Conservation (phyloP, 2,888 invertebrate genomes). For the Drosophila paracracens region DNA sequence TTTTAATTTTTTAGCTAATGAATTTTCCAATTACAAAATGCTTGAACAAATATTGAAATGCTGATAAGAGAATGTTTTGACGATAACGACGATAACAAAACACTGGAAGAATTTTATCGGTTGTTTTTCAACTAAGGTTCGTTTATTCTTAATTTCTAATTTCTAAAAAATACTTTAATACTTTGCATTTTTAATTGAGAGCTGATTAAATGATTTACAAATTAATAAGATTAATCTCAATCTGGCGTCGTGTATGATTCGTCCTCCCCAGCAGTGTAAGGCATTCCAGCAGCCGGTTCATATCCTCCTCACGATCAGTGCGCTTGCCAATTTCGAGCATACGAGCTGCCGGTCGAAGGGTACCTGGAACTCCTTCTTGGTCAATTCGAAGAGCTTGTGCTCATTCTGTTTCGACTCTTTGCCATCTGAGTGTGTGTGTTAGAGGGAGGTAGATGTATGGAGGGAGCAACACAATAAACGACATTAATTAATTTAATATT, state of each 20-base stretch:
- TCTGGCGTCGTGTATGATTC: slow-evolving; percentile 31
- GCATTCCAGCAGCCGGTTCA: slow-evolving; percentile 92
- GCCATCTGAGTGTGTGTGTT: slow-evolving; percentile 16
- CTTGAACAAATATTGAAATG: neutral
- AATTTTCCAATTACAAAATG: neutral
- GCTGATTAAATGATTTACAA: no score
- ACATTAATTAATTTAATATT: slow-evolving; percentile 31
- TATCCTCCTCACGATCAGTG: slow-evolving; percentile 90
- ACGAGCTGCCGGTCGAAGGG: slow-evolving; percentile 91
- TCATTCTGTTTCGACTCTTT: neutral
- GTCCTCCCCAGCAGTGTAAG: slow-evolving; percentile 89
- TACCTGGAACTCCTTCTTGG: slow-evolving; percentile 41
- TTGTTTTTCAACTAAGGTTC: neutral
- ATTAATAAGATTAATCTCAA: no score
- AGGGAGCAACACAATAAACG: slow-evolving; percentile 30
- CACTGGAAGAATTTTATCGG: neutral
- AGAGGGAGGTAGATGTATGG: slow-evolving; percentile 1
- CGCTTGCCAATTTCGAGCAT: slow-evolving; percentile 92
- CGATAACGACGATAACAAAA: slow-evolving; percentile 1
- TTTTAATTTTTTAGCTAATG: neutral
- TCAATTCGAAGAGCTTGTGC: slow-evolving; percentile 1
- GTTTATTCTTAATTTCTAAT: neutral
- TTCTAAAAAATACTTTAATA: neutral
- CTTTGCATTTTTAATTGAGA: neutral
- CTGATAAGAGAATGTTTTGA: neutral